Percentiles rank a stretch among this genome's conserved stretches.
These are phyloP conservation scores for Sclerodermus sp. DNA, from an alignment of 2,888 invertebrate genomes.

Conservation along the genomic window DNA sequence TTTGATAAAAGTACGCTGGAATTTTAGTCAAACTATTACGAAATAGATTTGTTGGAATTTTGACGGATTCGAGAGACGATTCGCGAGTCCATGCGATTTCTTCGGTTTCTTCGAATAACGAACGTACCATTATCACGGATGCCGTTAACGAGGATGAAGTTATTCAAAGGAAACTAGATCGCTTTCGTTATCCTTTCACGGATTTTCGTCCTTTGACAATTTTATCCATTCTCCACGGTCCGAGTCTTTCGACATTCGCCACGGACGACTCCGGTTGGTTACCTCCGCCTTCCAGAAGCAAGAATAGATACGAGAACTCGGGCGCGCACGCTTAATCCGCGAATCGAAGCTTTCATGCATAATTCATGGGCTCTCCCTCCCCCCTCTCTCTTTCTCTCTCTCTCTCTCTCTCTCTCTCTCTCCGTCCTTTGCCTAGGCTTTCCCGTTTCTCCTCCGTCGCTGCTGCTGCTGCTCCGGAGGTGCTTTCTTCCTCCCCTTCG, in stretches of 20 bases:
- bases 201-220: constrained; percentile 38
- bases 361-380: constrained; percentile 44
- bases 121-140: background rate
- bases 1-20: too few species aligned
- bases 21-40: too few species aligned
- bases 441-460: constrained; percentile 16
- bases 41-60: too few species aligned
- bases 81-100: too few species aligned
- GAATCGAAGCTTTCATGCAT: constrained; percentile 57
- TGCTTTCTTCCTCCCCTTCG: constrained; percentile 25
- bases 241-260: constrained; percentile 38
- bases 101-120: too few species aligned
- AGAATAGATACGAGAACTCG: constrained; percentile 42
- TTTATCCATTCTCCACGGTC: constrained; percentile 34
- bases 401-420: constrained; percentile 9
- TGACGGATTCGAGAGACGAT: too few species aligned
- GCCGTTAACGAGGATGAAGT: constrained; percentile 23
- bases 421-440: constrained; percentile 14
- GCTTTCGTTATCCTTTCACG: constrained; percentile 36
- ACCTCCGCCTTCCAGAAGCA: constrained; percentile 28
- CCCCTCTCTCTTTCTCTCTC: constrained; percentile 9
- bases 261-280: constrained; percentile 32
- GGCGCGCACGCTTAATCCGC: constrained; percentile 51
- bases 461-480: background rate
- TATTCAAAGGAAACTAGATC: constrained; percentile 35